Conservation (phyloP, 2,797 vertebrate species). For the Myripristis jacobus region DNA sequence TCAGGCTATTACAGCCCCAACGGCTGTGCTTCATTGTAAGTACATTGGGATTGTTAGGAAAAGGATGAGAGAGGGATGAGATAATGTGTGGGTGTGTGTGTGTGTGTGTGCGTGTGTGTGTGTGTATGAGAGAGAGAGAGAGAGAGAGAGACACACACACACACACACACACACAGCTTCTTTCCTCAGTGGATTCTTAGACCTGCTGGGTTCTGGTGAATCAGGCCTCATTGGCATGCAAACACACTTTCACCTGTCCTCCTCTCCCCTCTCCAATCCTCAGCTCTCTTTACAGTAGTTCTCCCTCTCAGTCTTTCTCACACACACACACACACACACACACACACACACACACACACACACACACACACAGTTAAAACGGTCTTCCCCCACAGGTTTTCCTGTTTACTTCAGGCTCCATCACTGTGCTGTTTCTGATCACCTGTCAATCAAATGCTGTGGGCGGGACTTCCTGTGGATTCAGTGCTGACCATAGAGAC, state of each 20-base stretch:
- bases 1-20: constrained; percentile 53
- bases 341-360: constrained; percentile 15
- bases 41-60: constrained; percentile 47
- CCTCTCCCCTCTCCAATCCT: constrained; percentile 30
- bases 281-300: constrained; percentile 17
- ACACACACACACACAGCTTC: constrained; percentile 30
- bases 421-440: no score
- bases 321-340: constrained; percentile 9
- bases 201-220: constrained; percentile 54
- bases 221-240: constrained; percentile 73
- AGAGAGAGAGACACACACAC: constrained; percentile 37
- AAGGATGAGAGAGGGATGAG: no score
- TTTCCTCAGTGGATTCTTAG: constrained; percentile 44
- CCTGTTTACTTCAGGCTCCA: no score
- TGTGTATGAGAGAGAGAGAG: constrained; percentile 30
- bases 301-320: constrained; percentile 1
- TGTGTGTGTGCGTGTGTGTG: no score
- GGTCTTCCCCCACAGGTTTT: no score
- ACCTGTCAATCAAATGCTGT: no score
- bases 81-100: no score
- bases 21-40: constrained; percentile 52
- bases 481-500: no score
- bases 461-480: no score
- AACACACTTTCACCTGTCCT: constrained; percentile 52
- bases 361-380: constrained; percentile 6